Conservation (phyloP, 1,140 invertebrate species). For the Papilio polyxenes region DNA sequence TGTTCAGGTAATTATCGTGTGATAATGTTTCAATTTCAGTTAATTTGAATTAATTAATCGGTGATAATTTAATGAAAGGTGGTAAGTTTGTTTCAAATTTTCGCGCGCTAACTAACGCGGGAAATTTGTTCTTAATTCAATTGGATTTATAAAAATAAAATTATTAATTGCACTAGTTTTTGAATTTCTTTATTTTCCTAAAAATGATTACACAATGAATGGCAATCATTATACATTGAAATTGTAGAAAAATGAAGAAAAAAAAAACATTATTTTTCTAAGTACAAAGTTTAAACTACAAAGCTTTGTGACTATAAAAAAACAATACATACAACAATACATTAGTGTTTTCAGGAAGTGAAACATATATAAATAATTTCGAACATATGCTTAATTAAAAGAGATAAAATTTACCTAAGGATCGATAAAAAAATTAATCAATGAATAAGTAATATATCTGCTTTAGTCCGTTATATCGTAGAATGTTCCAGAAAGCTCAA, state of each 20-base stretch:
- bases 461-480: neutral
- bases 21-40: neutral
- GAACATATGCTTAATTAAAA: neutral
- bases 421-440: neutral
- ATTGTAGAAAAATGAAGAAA: too few relatives aligned
- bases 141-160: neutral
- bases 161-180: neutral
- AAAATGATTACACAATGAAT: neutral
- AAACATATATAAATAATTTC: neutral
- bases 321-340: too few relatives aligned
- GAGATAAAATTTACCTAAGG: neutral
- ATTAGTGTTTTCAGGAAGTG: too few relatives aligned
- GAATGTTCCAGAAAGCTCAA: neutral
- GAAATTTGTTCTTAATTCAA: neutral
- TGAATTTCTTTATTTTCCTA: neutral
- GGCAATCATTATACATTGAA: too few relatives aligned
- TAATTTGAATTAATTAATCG: neutral
- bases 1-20: conserved; percentile 13
- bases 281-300: too few relatives aligned
- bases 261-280: too few relatives aligned
- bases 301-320: too few relatives aligned
- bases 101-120: neutral
- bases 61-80: conserved; percentile 9
- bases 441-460: neutral
- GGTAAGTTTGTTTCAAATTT: conserved; percentile 14